Evolutionary conservation across 2,797 vertebrate species (phyloP).

Genomic region (Myoxocephalus aenaeus): DNA sequence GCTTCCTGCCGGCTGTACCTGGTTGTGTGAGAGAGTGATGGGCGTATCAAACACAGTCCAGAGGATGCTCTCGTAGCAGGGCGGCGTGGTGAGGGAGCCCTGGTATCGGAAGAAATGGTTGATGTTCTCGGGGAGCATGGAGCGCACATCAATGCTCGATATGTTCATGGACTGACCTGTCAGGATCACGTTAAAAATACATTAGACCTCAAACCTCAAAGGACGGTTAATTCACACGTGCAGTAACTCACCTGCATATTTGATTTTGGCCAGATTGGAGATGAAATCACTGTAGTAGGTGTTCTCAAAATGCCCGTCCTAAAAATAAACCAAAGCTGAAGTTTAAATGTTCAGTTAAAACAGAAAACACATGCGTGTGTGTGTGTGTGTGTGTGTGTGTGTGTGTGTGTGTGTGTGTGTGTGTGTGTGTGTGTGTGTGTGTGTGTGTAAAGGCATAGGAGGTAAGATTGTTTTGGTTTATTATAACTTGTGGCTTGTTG

Average conservation of each 20-base stretch:
- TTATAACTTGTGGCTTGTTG: background rate
- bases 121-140: constrained; percentile 90
- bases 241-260: constrained; percentile 86
- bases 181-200: background rate
- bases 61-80: constrained; percentile 91
- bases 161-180: constrained; percentile 88
- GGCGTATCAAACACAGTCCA: constrained; percentile 91
- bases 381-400: background rate
- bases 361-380: background rate
- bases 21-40: constrained; percentile 86
- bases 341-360: background rate
- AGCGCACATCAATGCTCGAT: constrained; percentile 77
- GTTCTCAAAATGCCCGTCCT: constrained; percentile 92
- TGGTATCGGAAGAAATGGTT: constrained; percentile 89
- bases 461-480: background rate
- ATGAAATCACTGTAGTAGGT: constrained; percentile 92
- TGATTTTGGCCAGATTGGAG: constrained; percentile 86
- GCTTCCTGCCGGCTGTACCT: constrained; percentile 80
- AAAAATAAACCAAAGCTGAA: constrained; percentile 41
- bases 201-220: background rate
- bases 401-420: background rate
- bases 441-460: background rate
- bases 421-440: background rate
- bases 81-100: constrained; percentile 94
- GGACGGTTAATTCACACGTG: background rate